Evolutionary conservation across 2,113 vertebrate genomes (phyloP).

Genomic region (Mirza zaza): DNA sequence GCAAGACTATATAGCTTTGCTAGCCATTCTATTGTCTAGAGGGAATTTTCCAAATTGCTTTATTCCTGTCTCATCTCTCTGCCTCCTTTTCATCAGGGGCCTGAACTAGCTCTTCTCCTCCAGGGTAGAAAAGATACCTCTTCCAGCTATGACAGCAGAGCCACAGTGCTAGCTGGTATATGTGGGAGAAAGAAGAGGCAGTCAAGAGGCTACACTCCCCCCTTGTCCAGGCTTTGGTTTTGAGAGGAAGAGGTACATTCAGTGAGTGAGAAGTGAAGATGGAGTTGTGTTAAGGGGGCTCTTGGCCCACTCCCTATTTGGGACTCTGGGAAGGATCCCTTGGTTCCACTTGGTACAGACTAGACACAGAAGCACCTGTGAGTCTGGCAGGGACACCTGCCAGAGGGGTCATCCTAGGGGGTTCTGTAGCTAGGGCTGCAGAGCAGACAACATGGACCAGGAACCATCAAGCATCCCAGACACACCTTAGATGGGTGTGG

Average conservation of each 20-base stretch:
- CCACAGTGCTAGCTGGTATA: not conserved
- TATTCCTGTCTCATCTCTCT: not conserved
- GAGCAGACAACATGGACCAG: not conserved
- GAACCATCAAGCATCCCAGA: not conserved
- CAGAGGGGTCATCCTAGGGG: not conserved
- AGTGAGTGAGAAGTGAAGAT: not conserved
- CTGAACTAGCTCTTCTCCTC: not conserved
- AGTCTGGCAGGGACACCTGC: not conserved
- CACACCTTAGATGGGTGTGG: not conserved
- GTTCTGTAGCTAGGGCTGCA: not conserved
- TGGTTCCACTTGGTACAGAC: not conserved
- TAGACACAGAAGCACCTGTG: not conserved
- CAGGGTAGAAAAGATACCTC: not conserved
- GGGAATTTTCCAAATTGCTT: slow-evolving; percentile 17
- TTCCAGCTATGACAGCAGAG: not conserved
- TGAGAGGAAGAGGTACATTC: not conserved
- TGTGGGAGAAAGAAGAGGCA: not conserved
- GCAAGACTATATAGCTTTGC: not conserved
- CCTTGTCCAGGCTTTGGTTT: not conserved
- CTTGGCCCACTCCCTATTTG: not conserved
- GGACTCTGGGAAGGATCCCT: not conserved
- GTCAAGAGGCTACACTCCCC: not conserved
- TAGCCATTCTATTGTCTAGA: not conserved
- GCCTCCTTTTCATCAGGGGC: not conserved
- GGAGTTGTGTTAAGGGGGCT: not conserved